phyloP scores from a whole-genome alignment of 2,113 vertebrate genomes.

The Platichthys stellatus region DNA sequence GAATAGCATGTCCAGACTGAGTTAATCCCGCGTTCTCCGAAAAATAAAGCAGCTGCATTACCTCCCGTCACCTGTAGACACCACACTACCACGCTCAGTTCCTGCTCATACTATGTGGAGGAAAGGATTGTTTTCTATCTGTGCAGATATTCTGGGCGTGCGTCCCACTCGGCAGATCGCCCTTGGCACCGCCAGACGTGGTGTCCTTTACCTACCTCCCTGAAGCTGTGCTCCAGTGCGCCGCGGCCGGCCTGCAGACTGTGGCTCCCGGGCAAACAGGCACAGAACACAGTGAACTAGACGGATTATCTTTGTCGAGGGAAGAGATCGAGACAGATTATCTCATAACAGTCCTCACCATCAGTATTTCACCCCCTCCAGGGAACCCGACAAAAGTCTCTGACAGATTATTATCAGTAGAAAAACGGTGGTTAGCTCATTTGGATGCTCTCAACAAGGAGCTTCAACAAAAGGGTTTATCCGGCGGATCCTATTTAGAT shows the following conservation, averaged over 20 bases:
- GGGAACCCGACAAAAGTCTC: slow-evolving; percentile 68
- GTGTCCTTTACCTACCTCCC: slow-evolving; percentile 65
- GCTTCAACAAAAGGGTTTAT: slow-evolving; percentile 63
- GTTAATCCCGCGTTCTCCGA: slow-evolving; percentile 48
- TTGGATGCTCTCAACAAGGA: slow-evolving; percentile 41
- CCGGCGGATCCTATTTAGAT: slow-evolving; percentile 50
- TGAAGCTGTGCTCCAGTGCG: slow-evolving; percentile 52
- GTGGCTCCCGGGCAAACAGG: slow-evolving; percentile 63
- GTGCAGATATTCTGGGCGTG: slow-evolving; percentile 67
- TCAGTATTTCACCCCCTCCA: slow-evolving; percentile 74
- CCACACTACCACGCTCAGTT: slow-evolving; percentile 27
- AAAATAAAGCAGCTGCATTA: slow-evolving; percentile 21
- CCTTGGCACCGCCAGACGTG: slow-evolving; percentile 58
- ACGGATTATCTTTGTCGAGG: slow-evolving; percentile 81
- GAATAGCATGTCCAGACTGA: slow-evolving; percentile 37
- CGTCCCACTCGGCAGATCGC: slow-evolving; percentile 69
- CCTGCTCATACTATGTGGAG: slow-evolving; percentile 31
- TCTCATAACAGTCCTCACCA: slow-evolving; percentile 68
- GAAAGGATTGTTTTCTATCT: slow-evolving; percentile 66
- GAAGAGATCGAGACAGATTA: slow-evolving; percentile 81
- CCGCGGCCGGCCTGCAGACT: slow-evolving; percentile 43
- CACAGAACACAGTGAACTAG: slow-evolving; percentile 71
- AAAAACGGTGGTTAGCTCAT: slow-evolving; percentile 53
- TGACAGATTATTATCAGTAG: slow-evolving; percentile 66
- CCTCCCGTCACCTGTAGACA: slow-evolving; percentile 55